These are phyloP conservation scores for Chiloscyllium plagiosum DNA, from an alignment of 2,113 vertebrate species.

Conservation along the genomic window DNA sequence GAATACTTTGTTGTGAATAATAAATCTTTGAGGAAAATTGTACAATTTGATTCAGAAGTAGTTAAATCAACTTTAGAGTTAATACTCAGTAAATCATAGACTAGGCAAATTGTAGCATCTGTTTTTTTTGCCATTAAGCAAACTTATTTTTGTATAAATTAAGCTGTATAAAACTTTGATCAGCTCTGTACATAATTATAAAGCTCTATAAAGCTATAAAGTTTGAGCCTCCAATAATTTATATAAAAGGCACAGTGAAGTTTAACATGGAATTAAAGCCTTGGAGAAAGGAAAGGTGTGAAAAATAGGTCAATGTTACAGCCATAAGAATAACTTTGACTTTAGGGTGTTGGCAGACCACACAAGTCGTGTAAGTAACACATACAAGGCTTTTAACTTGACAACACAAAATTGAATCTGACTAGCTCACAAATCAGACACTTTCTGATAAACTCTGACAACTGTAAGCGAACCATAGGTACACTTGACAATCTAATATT, in stretches of 20 bases:
- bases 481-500: background rate
- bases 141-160: background rate
- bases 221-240: background rate
- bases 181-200: background rate
- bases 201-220: background rate
- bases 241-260: background rate
- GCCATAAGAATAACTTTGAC: conserved; percentile 6
- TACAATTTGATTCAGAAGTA: background rate
- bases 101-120: background rate
- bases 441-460: background rate
- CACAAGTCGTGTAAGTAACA: background rate
- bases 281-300: background rate
- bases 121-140: background rate
- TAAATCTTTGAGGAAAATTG: background rate
- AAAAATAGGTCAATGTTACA: background rate
- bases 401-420: conserved; percentile 16
- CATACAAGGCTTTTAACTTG: conserved; percentile 5
- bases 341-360: conserved; percentile 7
- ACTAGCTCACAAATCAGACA: conserved; percentile 5
- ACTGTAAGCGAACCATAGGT: too few species aligned
- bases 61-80: background rate
- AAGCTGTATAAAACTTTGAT: background rate
- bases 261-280: background rate
- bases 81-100: background rate
- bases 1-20: background rate